Base-by-base conservation (phyloP, 2,888 invertebrate species). In the Eumerus sabulonum region DNA sequence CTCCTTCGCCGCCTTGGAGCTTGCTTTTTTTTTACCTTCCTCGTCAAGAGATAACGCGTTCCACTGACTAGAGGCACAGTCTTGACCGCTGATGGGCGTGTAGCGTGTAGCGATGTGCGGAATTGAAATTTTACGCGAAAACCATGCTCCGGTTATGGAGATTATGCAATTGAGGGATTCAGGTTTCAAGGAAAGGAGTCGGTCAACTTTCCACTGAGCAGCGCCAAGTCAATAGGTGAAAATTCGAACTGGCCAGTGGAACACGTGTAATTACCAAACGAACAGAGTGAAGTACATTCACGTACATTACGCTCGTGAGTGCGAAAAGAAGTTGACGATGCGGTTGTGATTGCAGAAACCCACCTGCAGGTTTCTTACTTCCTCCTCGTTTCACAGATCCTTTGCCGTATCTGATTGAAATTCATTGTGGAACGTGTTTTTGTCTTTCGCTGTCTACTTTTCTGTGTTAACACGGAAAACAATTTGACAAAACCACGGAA, bases 381-480 rank as follows among this genome's bases (percentile, higher is more conserved):
- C 3, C 44, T 36, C 17, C 45, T 59, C 51, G 38, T 47, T 27
- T 51, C 40, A 40, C 27, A n/a, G n/a, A n/a, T n/a, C n/a, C n/a
- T n/a, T n/a, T n/a, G 17, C 60, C 60, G 51, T 59, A 59, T n/a
- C 9, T 9, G 11, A 53, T 59, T 59, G 59, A 54, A 38, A 66
- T 76, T 72, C 67, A 67, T 77, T 63, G 62, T 66, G 60, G 56
- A 76, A 76, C 76, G 59, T 66, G 76, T 76, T 76, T 35, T 45
- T 14, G 2, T 2, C 7, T 27, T 27, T 27, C 7, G 3, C 27
- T 18, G n/a, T 67, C 57, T 51, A 57, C 62, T 50, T 40, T n/a
- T n/a, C n/a, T n/a, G n/a, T n/a, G 48, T 48, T 70, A 62, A 63
- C 72, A 62, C 76, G 76, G 72, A 77, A 72, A 71, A 59, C 72